A percentile compares a stretch with the other conserved stretches of the same genome.
These are phyloP conservation scores for Choristoneura fumiferana DNA, from an alignment of 1,140 invertebrate species.

Conservation along the genomic window DNA sequence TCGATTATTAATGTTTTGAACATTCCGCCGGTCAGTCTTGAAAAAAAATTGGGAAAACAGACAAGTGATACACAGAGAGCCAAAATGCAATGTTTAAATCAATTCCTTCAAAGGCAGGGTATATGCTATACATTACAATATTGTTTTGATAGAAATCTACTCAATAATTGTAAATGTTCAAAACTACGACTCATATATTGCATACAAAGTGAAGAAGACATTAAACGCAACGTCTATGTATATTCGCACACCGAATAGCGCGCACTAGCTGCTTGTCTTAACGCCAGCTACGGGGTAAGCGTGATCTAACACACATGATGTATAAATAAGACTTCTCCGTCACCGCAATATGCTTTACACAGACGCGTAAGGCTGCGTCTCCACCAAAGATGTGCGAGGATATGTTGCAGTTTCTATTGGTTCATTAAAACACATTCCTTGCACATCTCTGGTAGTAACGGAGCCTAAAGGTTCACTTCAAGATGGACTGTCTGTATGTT, in stretches of 20 bases:
- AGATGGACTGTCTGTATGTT: constrained; percentile 15
- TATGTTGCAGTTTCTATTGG: too few relatives aligned
- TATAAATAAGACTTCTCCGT: too few relatives aligned
- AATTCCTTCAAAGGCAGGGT: constrained; percentile 52
- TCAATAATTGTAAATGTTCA: constrained; percentile 12
- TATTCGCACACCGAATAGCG: neutral
- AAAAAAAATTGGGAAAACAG: constrained; percentile 17
- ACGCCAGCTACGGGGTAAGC: too few relatives aligned
- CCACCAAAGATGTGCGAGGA: too few relatives aligned
- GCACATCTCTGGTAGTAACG: too few relatives aligned
- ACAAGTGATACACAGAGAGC: constrained; percentile 25
- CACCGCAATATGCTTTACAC: too few relatives aligned
- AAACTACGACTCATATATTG: constrained; percentile 20
- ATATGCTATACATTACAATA: constrained; percentile 5
- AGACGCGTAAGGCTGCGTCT: too few relatives aligned
- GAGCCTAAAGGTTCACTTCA: too few relatives aligned
- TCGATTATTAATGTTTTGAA: neutral
- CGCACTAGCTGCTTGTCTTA: too few relatives aligned
- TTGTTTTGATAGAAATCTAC: constrained; percentile 11
- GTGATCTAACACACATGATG: too few relatives aligned
- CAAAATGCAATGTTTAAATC: constrained; percentile 48
- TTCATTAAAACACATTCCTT: too few relatives aligned
- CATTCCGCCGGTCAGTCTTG: constrained; percentile 53
- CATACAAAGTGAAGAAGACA: constrained; percentile 6
- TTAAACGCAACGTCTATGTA: neutral